phyloP scores from a whole-genome alignment of 1,140 invertebrate species.

The Mercenaria mercenaria region DNA sequence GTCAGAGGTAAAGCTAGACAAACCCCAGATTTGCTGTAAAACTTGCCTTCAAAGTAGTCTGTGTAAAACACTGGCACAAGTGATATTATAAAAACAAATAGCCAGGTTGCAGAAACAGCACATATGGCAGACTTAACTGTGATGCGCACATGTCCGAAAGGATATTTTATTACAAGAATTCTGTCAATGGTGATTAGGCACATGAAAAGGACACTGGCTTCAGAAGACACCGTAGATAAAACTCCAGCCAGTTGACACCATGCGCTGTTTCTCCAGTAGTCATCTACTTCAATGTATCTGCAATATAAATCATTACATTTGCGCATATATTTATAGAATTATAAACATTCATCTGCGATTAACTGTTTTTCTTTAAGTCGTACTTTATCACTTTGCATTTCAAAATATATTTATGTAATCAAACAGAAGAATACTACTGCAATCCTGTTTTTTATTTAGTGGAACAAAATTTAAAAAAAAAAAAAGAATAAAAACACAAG shows the following conservation, averaged over 20 bases:
- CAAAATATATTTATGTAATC: background rate
- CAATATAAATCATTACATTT: constrained; percentile 58
- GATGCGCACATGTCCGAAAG: constrained; percentile 67
- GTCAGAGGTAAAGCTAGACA: constrained; percentile 62
- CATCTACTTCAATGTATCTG: constrained; percentile 74
- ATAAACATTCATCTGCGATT: background rate
- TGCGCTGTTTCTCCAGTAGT: constrained; percentile 71
- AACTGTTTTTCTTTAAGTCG: background rate
- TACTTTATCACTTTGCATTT: background rate
- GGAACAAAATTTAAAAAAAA: too few species aligned
- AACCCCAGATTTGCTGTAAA: constrained; percentile 62
- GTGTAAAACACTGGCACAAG: constrained; percentile 55
- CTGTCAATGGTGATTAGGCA: constrained; percentile 73
- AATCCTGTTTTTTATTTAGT: background rate
- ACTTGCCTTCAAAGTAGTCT: constrained; percentile 49
- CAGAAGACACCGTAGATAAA: constrained; percentile 75
- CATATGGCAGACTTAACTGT: background rate
- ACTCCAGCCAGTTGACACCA: constrained; percentile 78
- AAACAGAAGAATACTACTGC: background rate
- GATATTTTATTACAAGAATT: constrained; percentile 71
- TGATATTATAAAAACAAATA: constrained; percentile 51
- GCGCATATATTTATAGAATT: background rate
- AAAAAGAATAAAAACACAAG: too few species aligned
- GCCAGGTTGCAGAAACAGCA: constrained; percentile 52
- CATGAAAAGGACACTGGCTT: constrained; percentile 72